Conservation (phyloP, 2,888 invertebrate species). For the Halictus ligatus region DNA sequence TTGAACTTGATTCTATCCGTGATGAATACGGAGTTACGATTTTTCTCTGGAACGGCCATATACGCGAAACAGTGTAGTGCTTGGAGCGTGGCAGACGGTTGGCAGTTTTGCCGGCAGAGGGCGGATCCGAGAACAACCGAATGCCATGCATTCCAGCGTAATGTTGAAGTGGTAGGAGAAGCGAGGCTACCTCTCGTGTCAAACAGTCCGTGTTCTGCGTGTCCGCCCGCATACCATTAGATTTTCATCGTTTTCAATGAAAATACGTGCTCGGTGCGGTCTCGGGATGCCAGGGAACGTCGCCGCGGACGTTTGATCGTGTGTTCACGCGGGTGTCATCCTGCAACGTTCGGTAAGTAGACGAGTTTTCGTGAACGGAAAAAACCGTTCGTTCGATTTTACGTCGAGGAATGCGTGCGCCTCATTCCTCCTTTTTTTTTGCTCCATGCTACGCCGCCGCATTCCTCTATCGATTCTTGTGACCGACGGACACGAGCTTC, state of each 20-base stretch:
- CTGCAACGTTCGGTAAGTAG: slow-evolving; percentile 66
- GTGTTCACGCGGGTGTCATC: slow-evolving; percentile 62
- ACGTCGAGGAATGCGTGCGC: slow-evolving; percentile 75
- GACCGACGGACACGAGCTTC: slow-evolving; percentile 54
- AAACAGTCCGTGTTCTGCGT: slow-evolving; percentile 78
- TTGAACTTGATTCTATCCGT: background rate
- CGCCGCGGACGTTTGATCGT: slow-evolving; percentile 51
- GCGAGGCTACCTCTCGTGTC: slow-evolving; percentile 77
- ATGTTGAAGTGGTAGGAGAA: slow-evolving; percentile 71
- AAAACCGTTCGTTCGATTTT: slow-evolving; percentile 60
- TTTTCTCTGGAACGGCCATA: background rate
- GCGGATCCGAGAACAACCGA: slow-evolving; percentile 66
- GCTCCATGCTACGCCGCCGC: slow-evolving; percentile 82
- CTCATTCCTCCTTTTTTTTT: slow-evolving; percentile 66
- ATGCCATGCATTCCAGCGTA: slow-evolving; percentile 82
- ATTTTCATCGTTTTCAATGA: slow-evolving; percentile 81
- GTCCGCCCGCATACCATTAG: slow-evolving; percentile 81
- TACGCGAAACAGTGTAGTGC: background rate
- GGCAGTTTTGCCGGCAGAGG: slow-evolving; percentile 79
- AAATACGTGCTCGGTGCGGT: slow-evolving; percentile 69
- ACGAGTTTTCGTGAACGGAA: slow-evolving; percentile 19
- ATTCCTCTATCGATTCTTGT: slow-evolving; percentile 83
- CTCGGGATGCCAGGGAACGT: slow-evolving; percentile 57
- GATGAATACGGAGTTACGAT: background rate
- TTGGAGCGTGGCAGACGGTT: slow-evolving; percentile 62